Evolutionary conservation across 2,888 invertebrate genomes (phyloP), one percentile per base, ranked within the genome.

Genomic region (Lydus trimaculatus): DNA sequence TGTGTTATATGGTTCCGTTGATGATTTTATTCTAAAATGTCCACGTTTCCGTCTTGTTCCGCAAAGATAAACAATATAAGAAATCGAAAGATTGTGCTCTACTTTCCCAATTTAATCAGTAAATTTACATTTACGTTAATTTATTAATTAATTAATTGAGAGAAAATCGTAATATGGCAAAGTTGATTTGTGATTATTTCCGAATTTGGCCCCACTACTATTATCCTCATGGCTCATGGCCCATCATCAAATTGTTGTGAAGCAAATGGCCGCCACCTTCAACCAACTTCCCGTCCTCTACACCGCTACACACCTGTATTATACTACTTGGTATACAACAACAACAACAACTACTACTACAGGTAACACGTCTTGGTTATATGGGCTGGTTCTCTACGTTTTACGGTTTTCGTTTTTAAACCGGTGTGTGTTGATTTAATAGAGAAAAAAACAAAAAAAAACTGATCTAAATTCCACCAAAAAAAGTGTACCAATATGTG

Each of bases 311-410:
- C 64, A 75, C 75, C 75, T 75, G 75, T 75, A 64, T 63, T 65
- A n/a, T n/a, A n/a, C n/a, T n/a, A n/a, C n/a, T n/a, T n/a, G 20
- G 6, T 17, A 17, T 17, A 43, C 43, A 43, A 48, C 48, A 20
- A 48, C 48, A 20, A 48, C n/a, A n/a, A n/a, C n/a, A n/a, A n/a
- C n/a, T n/a, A n/a, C n/a, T n/a, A n/a, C 48, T 17, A 67, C 66
- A 36, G 61, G 67, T 64, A 70, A 61, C 69, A 67, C 64, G 58
- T 64, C 62, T 68, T 60, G 64, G n/a, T n/a, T n/a, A n/a, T n/a
- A n/a, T n/a, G n/a, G n/a, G n/a, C n/a, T 80, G 80, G 81, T 72
- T 82, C 83, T 66, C 23, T 58, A 25, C 61, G 64, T 66, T 63
- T 65, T n/a, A 56, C 52, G 56, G 56, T 56, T 56, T 56, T 25